Base-by-base conservation (phyloP, 2,113 vertebrate species). In the Brachyhypopomus gauderio region DNA sequence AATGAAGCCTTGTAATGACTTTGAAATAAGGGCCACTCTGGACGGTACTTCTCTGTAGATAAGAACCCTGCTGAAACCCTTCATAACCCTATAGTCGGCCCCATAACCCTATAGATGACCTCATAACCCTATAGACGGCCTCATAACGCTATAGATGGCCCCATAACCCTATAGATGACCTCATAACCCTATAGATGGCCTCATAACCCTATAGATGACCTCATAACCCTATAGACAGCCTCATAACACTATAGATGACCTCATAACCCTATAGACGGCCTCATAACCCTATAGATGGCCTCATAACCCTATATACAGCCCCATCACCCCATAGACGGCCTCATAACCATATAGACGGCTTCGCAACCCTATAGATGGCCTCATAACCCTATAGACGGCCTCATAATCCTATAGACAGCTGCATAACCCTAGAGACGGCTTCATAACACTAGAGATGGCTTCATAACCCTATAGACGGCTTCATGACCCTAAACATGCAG, bases 1-100 rank as follows among this genome's bases (percentile, higher is more conserved):
- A 89, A 86, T 88, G 88, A 88, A 87, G 85, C 84, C 87, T 88
- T 89, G 87, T 88, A 92, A 92, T 92, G 88, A 90, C 87, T 90
- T 87, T 89, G 87, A 87, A 89, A 89, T 59, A 67, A 82, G 83
- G 77, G 34, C 27, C 73, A 41, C 77, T 67, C 70, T 76, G 82
- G 82, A 71, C 78, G 78, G 45, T 14, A 86, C 77, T 85, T 87
- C 78, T 78, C 80, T 84, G 86, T 86, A 85, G 84, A 88, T 82
- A 88, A 78, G 83, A 74, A n/a, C 66, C 84, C 9, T 52, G 45
- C 12, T 14, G 45, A 52, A 52, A 11, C 8, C 2, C 30, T 30
- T 30, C 30, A 30, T 30, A 30, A 30, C 30, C 79, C 83, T 83
- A 76, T 84, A 77, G 77, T 25, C 48, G 27, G 56, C 83, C 82